Evolutionary conservation across 2,888 invertebrate genomes (phyloP).

Genomic region (Xestobium rufovillosum): DNA sequence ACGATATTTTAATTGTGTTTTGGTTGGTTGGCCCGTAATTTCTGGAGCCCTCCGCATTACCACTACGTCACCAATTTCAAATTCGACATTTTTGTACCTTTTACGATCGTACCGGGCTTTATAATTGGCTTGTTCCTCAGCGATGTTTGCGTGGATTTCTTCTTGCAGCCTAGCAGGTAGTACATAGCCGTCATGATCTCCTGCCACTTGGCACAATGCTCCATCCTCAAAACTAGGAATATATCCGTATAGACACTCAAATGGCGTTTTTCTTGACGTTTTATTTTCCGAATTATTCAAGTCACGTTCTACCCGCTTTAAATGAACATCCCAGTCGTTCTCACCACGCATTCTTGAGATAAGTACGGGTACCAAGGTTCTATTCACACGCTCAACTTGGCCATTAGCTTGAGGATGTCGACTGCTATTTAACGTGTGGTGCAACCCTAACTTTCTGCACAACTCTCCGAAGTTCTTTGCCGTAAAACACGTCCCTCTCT

Average conservation of each 20-base stretch:
- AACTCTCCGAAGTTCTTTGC: slow-evolving; percentile 4
- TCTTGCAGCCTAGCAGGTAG: slow-evolving; percentile 4
- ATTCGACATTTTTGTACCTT: slow-evolving; percentile 5
- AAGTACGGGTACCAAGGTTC: slow-evolving; percentile 7
- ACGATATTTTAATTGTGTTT: slow-evolving; percentile 11
- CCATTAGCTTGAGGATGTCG: slow-evolving; percentile 17
- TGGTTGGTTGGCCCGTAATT: slow-evolving; percentile 11
- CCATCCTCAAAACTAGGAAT: slow-evolving; percentile 12
- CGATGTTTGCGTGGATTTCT: not conserved
- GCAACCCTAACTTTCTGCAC: slow-evolving; percentile 10
- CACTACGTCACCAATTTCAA: slow-evolving; percentile 10
- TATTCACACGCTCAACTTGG: slow-evolving; percentile 9
- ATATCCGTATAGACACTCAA: slow-evolving; percentile 20
- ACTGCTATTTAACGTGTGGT: slow-evolving; percentile 11
- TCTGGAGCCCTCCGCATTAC: slow-evolving; percentile 6
- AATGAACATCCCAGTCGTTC: slow-evolving; percentile 3
- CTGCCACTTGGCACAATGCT: slow-evolving; percentile 8
- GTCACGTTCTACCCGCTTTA: slow-evolving; percentile 14
- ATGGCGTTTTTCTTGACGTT: slow-evolving; percentile 19
- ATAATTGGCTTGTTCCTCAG: slow-evolving; percentile 4
- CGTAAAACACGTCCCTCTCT: slow-evolving; percentile 1
- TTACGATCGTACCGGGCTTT: slow-evolving; percentile 4
- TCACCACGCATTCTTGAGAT: not conserved
- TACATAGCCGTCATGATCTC: slow-evolving; percentile 4
- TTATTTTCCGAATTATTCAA: slow-evolving; percentile 19